Conservation (phyloP, 2,888 invertebrate species). For the Eurytoma californica region DNA sequence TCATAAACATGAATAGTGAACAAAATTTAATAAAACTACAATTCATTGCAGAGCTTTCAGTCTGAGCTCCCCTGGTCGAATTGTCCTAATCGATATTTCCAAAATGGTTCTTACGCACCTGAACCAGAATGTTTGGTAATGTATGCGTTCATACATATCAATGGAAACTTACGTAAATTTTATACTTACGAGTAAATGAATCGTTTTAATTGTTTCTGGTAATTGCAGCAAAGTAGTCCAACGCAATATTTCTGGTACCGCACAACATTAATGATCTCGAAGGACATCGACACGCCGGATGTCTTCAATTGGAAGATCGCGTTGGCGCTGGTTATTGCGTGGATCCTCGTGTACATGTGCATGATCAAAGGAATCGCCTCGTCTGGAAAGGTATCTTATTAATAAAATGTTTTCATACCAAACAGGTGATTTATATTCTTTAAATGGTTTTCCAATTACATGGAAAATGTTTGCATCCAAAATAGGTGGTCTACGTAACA, state of each 20-base stretch:
- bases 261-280: conserved; percentile 91
- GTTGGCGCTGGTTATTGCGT: conserved; percentile 89
- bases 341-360: conserved; percentile 96
- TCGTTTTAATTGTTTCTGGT: neutral
- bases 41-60: conserved; percentile 84
- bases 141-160: neutral
- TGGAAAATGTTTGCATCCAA: neutral
- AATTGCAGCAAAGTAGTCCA: conserved; percentile 86
- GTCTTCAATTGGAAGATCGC: conserved; percentile 95
- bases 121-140: conserved; percentile 90
- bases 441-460: neutral
- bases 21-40: no score
- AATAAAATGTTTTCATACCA: no score
- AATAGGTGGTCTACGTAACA: conserved; percentile 90
- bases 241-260: conserved; percentile 98
- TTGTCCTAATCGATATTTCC: conserved; percentile 89
- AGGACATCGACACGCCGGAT: conserved; percentile 90
- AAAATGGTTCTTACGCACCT: conserved; percentile 85
- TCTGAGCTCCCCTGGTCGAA: conserved; percentile 93
- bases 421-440: no score
- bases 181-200: neutral
- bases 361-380: conserved; percentile 99
- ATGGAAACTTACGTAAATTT: neutral
- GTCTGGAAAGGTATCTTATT: conserved; percentile 87
- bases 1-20: no score